These are phyloP conservation scores for Oryctes rhinoceros DNA, from an alignment of 1,140 invertebrate genomes.

Conservation along the genomic window DNA sequence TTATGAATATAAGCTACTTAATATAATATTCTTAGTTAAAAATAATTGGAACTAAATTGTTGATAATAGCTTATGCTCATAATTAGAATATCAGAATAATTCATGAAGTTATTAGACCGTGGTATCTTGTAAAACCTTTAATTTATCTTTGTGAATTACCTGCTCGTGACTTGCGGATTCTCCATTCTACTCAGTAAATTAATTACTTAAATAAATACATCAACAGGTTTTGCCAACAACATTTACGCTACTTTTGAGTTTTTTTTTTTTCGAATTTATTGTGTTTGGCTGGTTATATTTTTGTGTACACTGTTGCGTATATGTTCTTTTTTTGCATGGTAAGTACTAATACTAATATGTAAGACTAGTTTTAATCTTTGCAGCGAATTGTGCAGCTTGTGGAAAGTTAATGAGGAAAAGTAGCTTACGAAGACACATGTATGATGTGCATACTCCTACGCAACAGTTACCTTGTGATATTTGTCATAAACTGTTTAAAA, in stretches of 20 bases:
- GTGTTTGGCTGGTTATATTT: constrained; percentile 48
- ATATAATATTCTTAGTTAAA: too few relatives aligned
- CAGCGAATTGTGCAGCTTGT: constrained; percentile 52
- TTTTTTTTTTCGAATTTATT: constrained; percentile 47
- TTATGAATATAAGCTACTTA: too few relatives aligned
- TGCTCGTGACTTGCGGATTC: neutral
- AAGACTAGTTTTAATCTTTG: constrained; percentile 47
- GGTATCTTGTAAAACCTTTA: neutral
- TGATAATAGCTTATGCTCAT: too few relatives aligned
- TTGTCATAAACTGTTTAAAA: constrained; percentile 56
- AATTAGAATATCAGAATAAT: too few relatives aligned
- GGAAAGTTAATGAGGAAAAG: constrained; percentile 54
- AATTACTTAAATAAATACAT: neutral
- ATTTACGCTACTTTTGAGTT: constrained; percentile 8
- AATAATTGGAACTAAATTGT: too few relatives aligned
- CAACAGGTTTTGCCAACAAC: constrained; percentile 17
- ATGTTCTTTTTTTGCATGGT: constrained; percentile 56
- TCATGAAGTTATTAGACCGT: too few relatives aligned
- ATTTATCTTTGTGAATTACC: neutral
- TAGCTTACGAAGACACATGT: constrained; percentile 53
- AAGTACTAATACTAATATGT: constrained; percentile 55
- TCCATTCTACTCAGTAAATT: too few relatives aligned
- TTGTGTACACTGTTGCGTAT: constrained; percentile 44
- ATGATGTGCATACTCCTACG: constrained; percentile 52
- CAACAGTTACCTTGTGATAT: constrained; percentile 51